Conservation (phyloP, 2,797 vertebrate species). For the Characodon lateralis region DNA sequence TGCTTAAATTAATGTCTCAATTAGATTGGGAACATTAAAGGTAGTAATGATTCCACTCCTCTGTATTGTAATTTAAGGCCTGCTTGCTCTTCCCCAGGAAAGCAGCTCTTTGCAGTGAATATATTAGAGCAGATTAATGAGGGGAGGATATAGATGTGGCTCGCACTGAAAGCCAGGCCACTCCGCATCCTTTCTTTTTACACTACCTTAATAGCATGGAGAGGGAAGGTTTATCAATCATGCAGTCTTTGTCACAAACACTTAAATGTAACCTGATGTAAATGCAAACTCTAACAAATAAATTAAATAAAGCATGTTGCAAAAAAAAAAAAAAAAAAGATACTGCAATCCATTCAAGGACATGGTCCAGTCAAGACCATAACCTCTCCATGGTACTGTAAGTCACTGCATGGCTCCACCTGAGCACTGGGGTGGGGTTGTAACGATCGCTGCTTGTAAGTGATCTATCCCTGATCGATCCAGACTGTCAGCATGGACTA, state of each 20-base stretch:
- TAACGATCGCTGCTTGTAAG: slow-evolving; percentile 80
- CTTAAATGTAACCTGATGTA: slow-evolving; percentile 17
- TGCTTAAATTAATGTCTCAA: slow-evolving; percentile 85
- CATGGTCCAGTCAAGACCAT: slow-evolving; percentile 46
- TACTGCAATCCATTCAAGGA: slow-evolving; percentile 25
- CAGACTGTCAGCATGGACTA: slow-evolving; percentile 83
- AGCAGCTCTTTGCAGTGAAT: slow-evolving; percentile 77
- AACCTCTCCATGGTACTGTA: slow-evolving; percentile 50
- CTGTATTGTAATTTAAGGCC: slow-evolving; percentile 83
- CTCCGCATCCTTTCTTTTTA: slow-evolving; percentile 58
- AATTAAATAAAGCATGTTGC: not conserved
- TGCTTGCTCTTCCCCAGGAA: slow-evolving; percentile 78
- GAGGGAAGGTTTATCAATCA: slow-evolving; percentile 64
- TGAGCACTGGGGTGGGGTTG: slow-evolving; percentile 72
- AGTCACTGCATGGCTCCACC: slow-evolving; percentile 68
- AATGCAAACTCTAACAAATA: slow-evolving; percentile 15
- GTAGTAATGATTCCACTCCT: slow-evolving; percentile 84
- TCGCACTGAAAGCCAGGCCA: slow-evolving; percentile 62
- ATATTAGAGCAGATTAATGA: slow-evolving; percentile 83
- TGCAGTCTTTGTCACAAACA: slow-evolving; percentile 41
- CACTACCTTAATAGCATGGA: slow-evolving; percentile 56
- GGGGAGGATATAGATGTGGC: slow-evolving; percentile 75
- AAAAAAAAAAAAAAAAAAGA: slow-evolving; percentile 10
- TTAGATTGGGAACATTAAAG: slow-evolving; percentile 87
- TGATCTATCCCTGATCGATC: slow-evolving; percentile 83